Percentiles rank a stretch among this genome's conserved stretches.
phyloP scores from a whole-genome alignment of 1,140 invertebrate genomes.

The Solen grandis region DNA sequence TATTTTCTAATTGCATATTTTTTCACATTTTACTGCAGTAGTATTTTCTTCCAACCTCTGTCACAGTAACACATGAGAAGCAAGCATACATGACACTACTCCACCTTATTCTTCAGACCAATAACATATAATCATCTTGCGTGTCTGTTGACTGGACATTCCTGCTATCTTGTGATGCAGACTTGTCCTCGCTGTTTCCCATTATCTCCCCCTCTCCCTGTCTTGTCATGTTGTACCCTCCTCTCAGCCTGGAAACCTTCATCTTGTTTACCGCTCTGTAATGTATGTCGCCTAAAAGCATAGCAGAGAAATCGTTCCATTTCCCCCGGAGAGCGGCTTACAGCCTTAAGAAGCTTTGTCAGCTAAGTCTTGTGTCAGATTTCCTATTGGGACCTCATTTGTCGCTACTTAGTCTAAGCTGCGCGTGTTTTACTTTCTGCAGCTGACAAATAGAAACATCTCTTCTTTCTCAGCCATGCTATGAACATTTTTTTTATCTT shows the following conservation, averaged over 20 bases:
- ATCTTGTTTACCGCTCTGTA: conserved; percentile 2
- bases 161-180: too few relatives aligned
- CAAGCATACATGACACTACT: neutral
- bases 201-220: neutral
- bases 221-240: neutral
- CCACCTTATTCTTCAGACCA: neutral
- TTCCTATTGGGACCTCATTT: conserved; percentile 53
- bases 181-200: neutral
- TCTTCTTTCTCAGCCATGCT: too few relatives aligned
- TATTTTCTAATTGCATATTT: neutral
- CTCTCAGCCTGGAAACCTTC: neutral
- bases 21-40: neutral
- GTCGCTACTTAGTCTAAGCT: conserved; percentile 52
- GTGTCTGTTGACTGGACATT: neutral
- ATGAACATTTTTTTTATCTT: too few relatives aligned
- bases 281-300: neutral
- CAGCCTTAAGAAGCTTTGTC: conserved; percentile 44
- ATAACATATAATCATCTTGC: neutral
- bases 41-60: neutral
- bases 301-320: neutral
- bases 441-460: neutral
- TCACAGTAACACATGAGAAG: neutral
- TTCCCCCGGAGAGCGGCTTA: conserved; percentile 9
- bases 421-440: conserved; percentile 7
- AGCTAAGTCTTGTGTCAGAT: conserved; percentile 38